phyloP scores from a whole-genome alignment of 2,797 vertebrate genomes.

The Sebastes aleutianus region DNA sequence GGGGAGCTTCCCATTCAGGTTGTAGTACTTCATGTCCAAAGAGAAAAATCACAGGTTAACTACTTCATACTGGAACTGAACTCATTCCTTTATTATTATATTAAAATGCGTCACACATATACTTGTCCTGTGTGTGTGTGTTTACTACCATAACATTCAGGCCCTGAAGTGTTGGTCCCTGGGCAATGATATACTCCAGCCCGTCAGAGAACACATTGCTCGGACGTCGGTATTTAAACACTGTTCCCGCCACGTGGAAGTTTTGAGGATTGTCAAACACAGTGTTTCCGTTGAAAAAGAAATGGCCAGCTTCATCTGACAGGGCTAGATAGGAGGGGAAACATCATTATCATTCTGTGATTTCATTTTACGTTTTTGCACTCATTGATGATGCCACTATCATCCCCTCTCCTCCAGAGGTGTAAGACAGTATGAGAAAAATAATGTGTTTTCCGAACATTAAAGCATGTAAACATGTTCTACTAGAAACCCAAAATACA shows the following conservation, averaged over 20 bases:
- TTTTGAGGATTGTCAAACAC: slow-evolving; percentile 91
- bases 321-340: slow-evolving; percentile 77
- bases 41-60: neutral
- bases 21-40: slow-evolving; percentile 85
- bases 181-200: slow-evolving; percentile 91
- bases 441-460: too few species aligned
- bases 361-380: too few species aligned
- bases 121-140: neutral
- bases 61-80: neutral
- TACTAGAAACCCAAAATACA: too few species aligned
- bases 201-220: slow-evolving; percentile 84
- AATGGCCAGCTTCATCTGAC: slow-evolving; percentile 88
- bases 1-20: slow-evolving; percentile 91
- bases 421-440: too few species aligned
- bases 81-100: too few species aligned
- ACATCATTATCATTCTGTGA: neutral
- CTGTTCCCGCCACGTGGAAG: slow-evolving; percentile 88
- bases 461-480: too few species aligned
- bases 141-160: slow-evolving; percentile 89
- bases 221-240: slow-evolving; percentile 91
- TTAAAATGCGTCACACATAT: neutral
- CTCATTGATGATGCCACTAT: too few species aligned
- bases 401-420: too few species aligned
- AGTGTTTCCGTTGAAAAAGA: slow-evolving; percentile 91
- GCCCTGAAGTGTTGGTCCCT: slow-evolving; percentile 89